Base-by-base conservation (phyloP, 2,888 invertebrate genomes). In the Trimorus sp. region DNA sequence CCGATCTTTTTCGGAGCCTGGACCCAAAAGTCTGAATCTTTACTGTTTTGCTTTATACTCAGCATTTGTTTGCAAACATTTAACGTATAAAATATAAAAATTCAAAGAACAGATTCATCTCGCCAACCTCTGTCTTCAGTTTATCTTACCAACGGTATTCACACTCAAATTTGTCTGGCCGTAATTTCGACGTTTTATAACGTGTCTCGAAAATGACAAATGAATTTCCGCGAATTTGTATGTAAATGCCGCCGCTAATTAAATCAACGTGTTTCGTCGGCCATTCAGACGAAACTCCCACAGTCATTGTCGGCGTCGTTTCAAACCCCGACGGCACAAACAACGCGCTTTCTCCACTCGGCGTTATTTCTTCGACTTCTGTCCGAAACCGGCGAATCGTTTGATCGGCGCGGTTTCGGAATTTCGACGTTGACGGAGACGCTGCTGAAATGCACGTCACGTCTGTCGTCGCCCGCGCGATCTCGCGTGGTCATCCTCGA, bases 401-500 rank as follows among this genome's bases (percentile, higher is more conserved):
- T 66, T 60, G 42, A 66, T 66, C 36, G 26, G 65, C 49, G 56
- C 16, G 26, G 16, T 56, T 56, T 56, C 38, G 63, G 54, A 73
- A 73, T 76, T 60, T 66, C 59, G 65, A 49, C 38, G 40, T 53
- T 60, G 48, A 58, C 51, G 48, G 53, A 56, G 58, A 53, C 53
- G 36, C 73, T n/a, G 54, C 45, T 68, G 26, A 73, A 73, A 73
- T 62, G 68, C 68, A n/a, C 68, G 62, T 68, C 68, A 74, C 79
- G 69, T 79, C 73, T 79, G 53, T 66, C 73, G 62, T 49, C 53
- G 63, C 54, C 36, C 65, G 49, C 48, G 40, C 59, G 49, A 70
- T 66, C 71, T 73, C 62, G 73, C 69, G 69, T 77, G 77, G 77
- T 77, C 69, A 77, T 82, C 48, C 71, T 74, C 62, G 14, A 77